A percentile compares a stretch with the other conserved stretches of the same genome.
phyloP scores from a whole-genome alignment of 1,140 invertebrate genomes.

The Camponotus floridanus region DNA sequence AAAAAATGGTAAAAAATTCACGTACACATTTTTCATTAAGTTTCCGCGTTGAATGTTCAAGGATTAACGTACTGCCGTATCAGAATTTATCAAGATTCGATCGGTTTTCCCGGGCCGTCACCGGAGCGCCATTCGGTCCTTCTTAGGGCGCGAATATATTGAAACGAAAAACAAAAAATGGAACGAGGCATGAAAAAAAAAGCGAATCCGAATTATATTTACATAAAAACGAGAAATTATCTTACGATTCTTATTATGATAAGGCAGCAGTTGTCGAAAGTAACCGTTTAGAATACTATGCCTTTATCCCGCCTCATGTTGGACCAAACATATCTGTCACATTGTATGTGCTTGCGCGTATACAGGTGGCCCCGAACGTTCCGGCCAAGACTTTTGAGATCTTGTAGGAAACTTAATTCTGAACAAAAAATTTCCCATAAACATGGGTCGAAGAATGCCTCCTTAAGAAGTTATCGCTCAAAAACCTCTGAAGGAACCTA shows the following conservation, averaged over 20 bases:
- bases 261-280: conserved; percentile 49
- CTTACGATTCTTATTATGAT: neutral
- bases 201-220: conserved; percentile 82
- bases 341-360: conserved; percentile 60
- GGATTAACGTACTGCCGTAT: conserved; percentile 70
- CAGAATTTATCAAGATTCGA: conserved; percentile 5
- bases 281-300: conserved; percentile 30
- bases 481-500: too few species aligned
- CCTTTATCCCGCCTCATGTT: neutral
- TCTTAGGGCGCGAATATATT: conserved; percentile 56
- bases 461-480: too few species aligned
- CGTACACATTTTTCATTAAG: conserved; percentile 30
- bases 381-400: too few species aligned
- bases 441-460: too few species aligned
- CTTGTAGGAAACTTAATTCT: too few species aligned
- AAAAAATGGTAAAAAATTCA: conserved; percentile 84
- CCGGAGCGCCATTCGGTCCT: conserved; percentile 72
- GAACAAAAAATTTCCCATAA: too few species aligned
- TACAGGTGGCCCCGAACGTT: too few species aligned
- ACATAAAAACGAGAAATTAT: conserved; percentile 80
- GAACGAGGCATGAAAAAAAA: conserved; percentile 73
- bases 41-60: conserved; percentile 61
- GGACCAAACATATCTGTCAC: conserved; percentile 21
- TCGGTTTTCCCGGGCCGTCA: conserved; percentile 65
- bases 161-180: conserved; percentile 69